These are phyloP conservation scores for Eupithecia inturbata DNA, from an alignment of 2,888 invertebrate species.

Conservation along the genomic window DNA sequence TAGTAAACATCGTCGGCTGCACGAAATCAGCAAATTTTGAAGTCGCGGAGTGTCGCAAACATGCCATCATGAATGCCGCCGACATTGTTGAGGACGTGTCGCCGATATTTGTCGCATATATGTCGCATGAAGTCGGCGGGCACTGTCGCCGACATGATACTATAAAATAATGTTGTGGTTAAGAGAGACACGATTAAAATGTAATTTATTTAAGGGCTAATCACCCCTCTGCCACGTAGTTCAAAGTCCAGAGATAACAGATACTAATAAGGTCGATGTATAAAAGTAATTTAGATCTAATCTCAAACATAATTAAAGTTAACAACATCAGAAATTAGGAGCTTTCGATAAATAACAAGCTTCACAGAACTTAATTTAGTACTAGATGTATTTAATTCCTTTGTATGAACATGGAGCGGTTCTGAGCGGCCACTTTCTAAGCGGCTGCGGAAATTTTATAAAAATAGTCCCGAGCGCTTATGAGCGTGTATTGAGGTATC, in stretches of 20 bases:
- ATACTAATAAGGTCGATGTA: slow-evolving; percentile 2
- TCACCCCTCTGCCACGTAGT: slow-evolving; percentile 2
- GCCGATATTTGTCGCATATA: too few species aligned
- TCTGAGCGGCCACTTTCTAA: background rate
- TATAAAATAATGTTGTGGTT: background rate
- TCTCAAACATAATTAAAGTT: slow-evolving; percentile 18
- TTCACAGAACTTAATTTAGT: slow-evolving; percentile 28
- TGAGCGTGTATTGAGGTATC: too few species aligned
- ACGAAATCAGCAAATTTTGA: too few species aligned
- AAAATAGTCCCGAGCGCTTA: background rate
- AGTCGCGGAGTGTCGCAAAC: too few species aligned
- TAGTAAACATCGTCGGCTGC: too few species aligned
- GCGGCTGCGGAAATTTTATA: background rate
- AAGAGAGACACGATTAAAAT: too few species aligned
- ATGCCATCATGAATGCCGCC: too few species aligned
- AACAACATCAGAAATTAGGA: slow-evolving; percentile 22
- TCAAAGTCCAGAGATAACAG: background rate
- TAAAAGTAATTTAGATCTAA: slow-evolving; percentile 18
- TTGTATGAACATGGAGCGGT: slow-evolving; percentile 3
- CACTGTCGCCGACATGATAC: background rate
- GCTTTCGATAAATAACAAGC: slow-evolving; percentile 21
- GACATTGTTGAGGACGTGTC: too few species aligned
- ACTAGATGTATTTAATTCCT: slow-evolving; percentile 11
- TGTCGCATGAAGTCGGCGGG: too few species aligned
- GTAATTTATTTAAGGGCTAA: background rate